Evolutionary conservation across 2,113 vertebrate species (phyloP).

Genomic region (Paraplagusia blochii): DNA sequence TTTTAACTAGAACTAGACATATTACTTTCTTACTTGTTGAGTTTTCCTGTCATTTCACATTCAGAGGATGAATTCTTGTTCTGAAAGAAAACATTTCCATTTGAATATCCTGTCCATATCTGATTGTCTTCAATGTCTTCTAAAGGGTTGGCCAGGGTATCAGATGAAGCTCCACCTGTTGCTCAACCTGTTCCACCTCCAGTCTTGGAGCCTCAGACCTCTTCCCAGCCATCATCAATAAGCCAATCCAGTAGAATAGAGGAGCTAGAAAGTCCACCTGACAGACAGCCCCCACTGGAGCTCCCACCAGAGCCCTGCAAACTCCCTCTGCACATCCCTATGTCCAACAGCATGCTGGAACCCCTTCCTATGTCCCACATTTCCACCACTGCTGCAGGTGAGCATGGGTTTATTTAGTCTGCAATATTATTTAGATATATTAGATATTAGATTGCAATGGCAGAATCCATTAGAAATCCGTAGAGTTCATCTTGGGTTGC

Average conservation of each 20-base stretch:
- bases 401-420: neutral
- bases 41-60: too few species aligned
- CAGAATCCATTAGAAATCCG: too few species aligned
- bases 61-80: neutral
- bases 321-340: conserved; percentile 51
- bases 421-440: too few species aligned
- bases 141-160: conserved; percentile 41
- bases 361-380: conserved; percentile 57
- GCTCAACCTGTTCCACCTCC: conserved; percentile 34
- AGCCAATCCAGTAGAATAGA: conserved; percentile 56
- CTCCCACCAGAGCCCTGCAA: conserved; percentile 60
- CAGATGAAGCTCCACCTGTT: conserved; percentile 51
- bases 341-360: conserved; percentile 67
- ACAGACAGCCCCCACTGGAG: conserved; percentile 53
- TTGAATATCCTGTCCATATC: neutral
- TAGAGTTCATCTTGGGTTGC: too few species aligned
- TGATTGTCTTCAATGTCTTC: neutral
- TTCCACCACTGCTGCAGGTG: conserved; percentile 62
- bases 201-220: conserved; percentile 37
- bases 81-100: neutral
- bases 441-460: too few species aligned
- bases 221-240: conserved; percentile 38
- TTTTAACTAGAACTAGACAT: too few species aligned
- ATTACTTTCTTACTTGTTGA: too few species aligned
- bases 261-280: conserved; percentile 52